Conservation (phyloP, 2,797 vertebrate species). For the Furcifer pardalis region DNA sequence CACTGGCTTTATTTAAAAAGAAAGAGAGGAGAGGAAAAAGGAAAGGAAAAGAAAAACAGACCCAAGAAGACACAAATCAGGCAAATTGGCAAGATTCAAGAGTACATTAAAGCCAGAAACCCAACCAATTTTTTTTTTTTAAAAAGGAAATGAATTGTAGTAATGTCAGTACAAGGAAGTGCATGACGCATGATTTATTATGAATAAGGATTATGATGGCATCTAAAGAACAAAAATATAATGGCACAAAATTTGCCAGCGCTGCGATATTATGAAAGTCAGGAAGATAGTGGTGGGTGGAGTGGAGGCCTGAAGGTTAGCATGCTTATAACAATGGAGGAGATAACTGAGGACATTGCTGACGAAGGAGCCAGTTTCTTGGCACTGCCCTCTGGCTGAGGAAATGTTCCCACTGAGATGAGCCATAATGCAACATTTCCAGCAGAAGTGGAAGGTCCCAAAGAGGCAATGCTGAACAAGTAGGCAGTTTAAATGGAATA, state of each 20-base stretch:
- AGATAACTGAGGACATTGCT: slow-evolving; percentile 9
- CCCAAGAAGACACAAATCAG: neutral
- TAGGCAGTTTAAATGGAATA: neutral
- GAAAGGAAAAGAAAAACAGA: no score
- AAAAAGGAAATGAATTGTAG: neutral
- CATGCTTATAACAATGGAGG: slow-evolving; percentile 5
- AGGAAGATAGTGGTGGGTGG: neutral
- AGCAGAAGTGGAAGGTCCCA: neutral
- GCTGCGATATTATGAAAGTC: neutral
- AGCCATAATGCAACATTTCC: neutral
- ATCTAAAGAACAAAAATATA: neutral
- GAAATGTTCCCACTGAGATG: neutral
- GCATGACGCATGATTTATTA: neutral
- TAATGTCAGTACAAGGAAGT: neutral
- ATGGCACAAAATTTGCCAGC: neutral
- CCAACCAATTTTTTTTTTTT: neutral
- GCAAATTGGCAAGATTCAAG: neutral
- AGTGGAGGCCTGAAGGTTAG: neutral
- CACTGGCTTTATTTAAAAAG: neutral
- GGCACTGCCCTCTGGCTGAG: neutral
- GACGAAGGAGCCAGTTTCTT: slow-evolving; percentile 8
- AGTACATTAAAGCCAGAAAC: neutral
- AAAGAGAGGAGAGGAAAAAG: no score
- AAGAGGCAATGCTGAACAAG: neutral
- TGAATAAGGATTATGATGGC: neutral